Evolutionary conservation across 2,113 vertebrate genomes (phyloP), one percentile per base, ranked within the genome.

Genomic region (Elanoides forficatus): DNA sequence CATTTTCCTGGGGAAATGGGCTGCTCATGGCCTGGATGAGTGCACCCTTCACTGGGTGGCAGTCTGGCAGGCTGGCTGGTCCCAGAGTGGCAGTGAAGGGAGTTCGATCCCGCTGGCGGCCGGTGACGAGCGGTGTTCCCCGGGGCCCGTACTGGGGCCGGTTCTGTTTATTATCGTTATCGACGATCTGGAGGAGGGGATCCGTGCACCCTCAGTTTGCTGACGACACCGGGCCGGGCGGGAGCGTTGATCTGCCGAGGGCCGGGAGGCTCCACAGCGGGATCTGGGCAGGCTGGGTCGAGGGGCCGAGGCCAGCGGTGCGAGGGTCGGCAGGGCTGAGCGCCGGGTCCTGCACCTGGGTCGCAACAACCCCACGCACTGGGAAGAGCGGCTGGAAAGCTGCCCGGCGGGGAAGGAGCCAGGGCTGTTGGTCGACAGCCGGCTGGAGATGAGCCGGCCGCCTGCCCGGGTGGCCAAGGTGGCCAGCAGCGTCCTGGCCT

Each of bases 61-160:
- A 2, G 27, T 0, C 32, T 14, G 29, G 15, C 29, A 7, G 62
- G 27, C 14, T 3, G 40, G 40, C 42, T 7, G 1, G 15, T 52
- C 50, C 29, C 29, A 7, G 38, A 13, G 50, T 3, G 3, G 32
- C 9, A 11, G 60, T 12, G 76, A 12, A 10, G 1, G 48, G 48
- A 13, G 19, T 16, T 3, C 1, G 4, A 16, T 29, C 18, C 48
- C 0, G 23, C 1, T 2, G 5, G 43, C 0, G 10, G 48, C n/a
- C 3, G 25, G 27, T 23, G 19, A 12, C 4, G 0, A 16, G 50
- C 1, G 29, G 20, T 4, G 29, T 30, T 23, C 30, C 30, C 40
- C 22, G 6, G 71, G 52, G 52, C 71, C 56, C 16, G 0, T 20
- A 3, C 7, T 9, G 71, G 22, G 52, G 40, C 15, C 2, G 0